Evolutionary conservation across 2,888 invertebrate genomes (phyloP).

Genomic region (Leptinotarsa rubiginosa): DNA sequence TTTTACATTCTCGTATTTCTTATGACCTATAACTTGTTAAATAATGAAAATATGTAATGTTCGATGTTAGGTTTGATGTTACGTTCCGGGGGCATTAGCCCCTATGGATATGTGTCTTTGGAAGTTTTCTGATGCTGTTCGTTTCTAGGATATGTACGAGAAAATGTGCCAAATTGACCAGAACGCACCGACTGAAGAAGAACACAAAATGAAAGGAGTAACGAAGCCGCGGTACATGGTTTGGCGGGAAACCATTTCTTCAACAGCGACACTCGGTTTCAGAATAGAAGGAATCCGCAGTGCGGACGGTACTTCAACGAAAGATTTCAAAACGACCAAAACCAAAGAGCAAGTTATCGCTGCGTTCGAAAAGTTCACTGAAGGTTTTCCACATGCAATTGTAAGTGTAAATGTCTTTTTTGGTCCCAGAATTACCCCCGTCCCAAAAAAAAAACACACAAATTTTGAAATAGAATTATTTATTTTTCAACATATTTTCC

Average conservation of each 20-base stretch:
- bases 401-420: constrained; percentile 70
- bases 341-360: constrained; percentile 83
- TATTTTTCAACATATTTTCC: too few relatives aligned
- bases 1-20: too few relatives aligned
- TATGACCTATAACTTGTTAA: too few relatives aligned
- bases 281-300: constrained; percentile 95
- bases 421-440: neutral
- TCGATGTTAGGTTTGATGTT: too few relatives aligned
- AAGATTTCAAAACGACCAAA: constrained; percentile 95
- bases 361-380: constrained; percentile 85
- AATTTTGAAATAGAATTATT: too few relatives aligned
- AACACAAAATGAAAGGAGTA: constrained; percentile 88
- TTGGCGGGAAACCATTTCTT: constrained; percentile 97
- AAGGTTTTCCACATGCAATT: constrained; percentile 81
- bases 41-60: too few relatives aligned
- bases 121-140: too few relatives aligned
- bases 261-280: constrained; percentile 96
- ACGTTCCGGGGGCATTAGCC: too few relatives aligned
- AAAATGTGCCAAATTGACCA: constrained; percentile 97
- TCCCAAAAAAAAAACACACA: too few relatives aligned
- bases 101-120: too few relatives aligned
- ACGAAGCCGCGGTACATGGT: constrained; percentile 96
- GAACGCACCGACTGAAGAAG: constrained; percentile 89
- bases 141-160: constrained; percentile 91
- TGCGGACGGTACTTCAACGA: constrained; percentile 89